phyloP scores from a whole-genome alignment of 2,113 vertebrate species.

The Pedetes capensis region DNA sequence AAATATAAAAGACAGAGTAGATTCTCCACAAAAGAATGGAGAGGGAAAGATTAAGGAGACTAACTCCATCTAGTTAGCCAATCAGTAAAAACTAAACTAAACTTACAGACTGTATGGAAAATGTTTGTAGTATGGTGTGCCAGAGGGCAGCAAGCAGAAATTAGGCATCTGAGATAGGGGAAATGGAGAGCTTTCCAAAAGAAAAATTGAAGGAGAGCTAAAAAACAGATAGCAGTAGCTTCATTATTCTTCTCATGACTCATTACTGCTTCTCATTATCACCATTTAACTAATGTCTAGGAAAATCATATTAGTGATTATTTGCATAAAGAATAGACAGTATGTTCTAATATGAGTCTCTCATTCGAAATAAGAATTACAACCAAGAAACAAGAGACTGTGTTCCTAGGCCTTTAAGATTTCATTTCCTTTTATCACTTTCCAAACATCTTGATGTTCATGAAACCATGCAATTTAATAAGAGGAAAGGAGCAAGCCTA shows the following conservation, averaged over 20 bases:
- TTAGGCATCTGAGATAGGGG: not conserved
- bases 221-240: not conserved
- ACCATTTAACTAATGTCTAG: not conserved
- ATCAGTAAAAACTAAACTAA: not conserved
- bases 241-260: not conserved
- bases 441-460: slow-evolving; percentile 37
- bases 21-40: too few relatives aligned
- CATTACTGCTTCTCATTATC: not conserved
- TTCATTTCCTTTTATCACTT: slow-evolving; percentile 40
- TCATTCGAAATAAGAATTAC: slow-evolving; percentile 32
- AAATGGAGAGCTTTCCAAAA: not conserved
- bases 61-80: not conserved
- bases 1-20: too few relatives aligned
- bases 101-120: too few relatives aligned
- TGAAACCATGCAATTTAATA: slow-evolving; percentile 4
- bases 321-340: too few relatives aligned
- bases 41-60: not conserved
- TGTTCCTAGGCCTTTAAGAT: not conserved
- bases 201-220: not conserved
- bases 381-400: not conserved
- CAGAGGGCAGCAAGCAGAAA: not conserved
- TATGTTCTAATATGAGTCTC: not conserved
- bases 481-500: slow-evolving; percentile 37
- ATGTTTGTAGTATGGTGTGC: not conserved
- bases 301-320: not conserved